Evolutionary conservation across 1,140 invertebrate species (phyloP), one percentile per base, ranked within the genome.

Genomic region (Magallana angulata): DNA sequence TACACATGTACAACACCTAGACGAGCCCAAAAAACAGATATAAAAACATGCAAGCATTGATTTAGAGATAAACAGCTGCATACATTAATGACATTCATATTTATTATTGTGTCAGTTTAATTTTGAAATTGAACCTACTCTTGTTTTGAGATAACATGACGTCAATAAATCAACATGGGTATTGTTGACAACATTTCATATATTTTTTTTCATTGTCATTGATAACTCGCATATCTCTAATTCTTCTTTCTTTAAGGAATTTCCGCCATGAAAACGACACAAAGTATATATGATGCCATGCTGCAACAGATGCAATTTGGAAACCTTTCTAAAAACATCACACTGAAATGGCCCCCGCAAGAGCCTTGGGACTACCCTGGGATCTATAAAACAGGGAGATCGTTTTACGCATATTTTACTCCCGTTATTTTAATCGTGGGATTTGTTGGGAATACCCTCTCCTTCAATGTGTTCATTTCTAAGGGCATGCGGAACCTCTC

Each of bases 391-490:
- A 82, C 81, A 18, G 81, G 81, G 48, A 57, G 81, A 16, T 24
- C 48, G 7, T 89, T 92, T 60, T 92, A 91, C 85, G 88, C 89
- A n/a, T 92, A 91, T 83, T 89, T 91, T 80, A 92, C 92, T 0
- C 92, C 92, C 11, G 56, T 92, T 4, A 92, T 93, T 16, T 82
- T 93, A 56, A 59, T 91, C 11, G 87, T 93, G 7, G 93, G 93
- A 2, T 82, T 93, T 16, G 64, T 91, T 7, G 93, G 93, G 57
- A 94, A 94, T 87, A 12, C 84, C 18, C 85, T 94, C n/a, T 91
- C 91, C 1, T 90, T 94, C 8, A 87, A 86, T 24, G 92, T 94
- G 30, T 94, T 94, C 86, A 68, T 92, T 24, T 93, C 91, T 8
- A 89, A 88, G 82, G 90, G 89, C 68, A 92, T 94, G 91, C 88